Evolutionary conservation across 2,113 vertebrate species (phyloP).

Genomic region (Alligator sinensis): DNA sequence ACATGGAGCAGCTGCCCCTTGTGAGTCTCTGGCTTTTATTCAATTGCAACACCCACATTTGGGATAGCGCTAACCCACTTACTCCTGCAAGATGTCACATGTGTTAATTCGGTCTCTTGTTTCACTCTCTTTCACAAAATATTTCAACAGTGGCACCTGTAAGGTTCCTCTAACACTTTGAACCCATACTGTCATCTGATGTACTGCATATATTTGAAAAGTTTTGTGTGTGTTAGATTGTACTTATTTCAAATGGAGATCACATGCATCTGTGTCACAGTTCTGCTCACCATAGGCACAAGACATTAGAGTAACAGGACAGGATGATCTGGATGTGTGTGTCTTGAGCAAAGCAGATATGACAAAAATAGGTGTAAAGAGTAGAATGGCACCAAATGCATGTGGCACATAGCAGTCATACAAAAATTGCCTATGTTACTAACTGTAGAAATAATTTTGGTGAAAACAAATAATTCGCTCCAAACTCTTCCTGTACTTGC

Average conservation of each 20-base stretch:
- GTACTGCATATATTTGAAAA: not conserved
- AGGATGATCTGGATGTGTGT: conserved; percentile 4
- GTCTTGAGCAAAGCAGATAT: not conserved
- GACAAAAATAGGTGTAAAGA: not conserved
- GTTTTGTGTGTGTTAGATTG: not conserved
- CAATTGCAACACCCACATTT: not conserved
- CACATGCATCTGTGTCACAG: not conserved
- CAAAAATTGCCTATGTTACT: conserved; percentile 26
- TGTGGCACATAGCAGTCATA: not conserved
- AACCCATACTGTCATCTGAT: not conserved
- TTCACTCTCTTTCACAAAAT: not conserved
- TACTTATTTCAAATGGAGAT: not conserved
- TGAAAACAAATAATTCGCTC: conserved; percentile 18
- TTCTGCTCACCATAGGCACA: not conserved
- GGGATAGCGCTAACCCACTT: accelerated
- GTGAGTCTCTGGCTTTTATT: not conserved
- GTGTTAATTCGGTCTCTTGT: not conserved
- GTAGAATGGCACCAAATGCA: conserved; percentile 11
- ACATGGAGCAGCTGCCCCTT: not conserved
- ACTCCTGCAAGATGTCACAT: not conserved
- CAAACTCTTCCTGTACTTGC: conserved; percentile 16
- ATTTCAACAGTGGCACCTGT: not conserved
- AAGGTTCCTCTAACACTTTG: not conserved
- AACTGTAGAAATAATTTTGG: not conserved
- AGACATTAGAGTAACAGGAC: not conserved